Conservation (phyloP, 2,113 vertebrate genomes). For the Malurus alboscapulatus region DNA sequence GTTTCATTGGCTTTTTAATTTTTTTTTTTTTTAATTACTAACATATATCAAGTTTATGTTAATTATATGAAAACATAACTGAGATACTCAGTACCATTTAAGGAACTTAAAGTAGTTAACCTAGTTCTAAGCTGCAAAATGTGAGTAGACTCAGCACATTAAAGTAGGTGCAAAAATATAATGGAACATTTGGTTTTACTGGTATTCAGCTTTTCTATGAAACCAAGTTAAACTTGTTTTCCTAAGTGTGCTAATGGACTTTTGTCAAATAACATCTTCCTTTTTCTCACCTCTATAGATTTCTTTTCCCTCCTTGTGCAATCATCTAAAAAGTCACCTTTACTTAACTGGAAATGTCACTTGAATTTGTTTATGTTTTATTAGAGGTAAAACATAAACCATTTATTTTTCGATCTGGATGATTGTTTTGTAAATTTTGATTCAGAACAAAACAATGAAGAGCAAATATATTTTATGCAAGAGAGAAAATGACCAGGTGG, state of each 20-base stretch:
- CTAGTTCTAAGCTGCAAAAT: slow-evolving; percentile 63
- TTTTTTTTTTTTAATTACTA: slow-evolving; percentile 55
- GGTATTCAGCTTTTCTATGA: slow-evolving; percentile 4
- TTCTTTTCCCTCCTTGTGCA: not conserved
- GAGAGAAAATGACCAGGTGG: not conserved
- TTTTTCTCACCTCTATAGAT: not conserved
- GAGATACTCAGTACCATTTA: slow-evolving; percentile 72
- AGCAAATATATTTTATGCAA: not conserved
- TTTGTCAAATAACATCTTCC: not conserved
- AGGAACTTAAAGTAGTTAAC: slow-evolving; percentile 69
- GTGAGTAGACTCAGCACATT: slow-evolving; percentile 59
- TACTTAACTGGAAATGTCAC: not conserved
- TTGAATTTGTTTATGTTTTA: not conserved
- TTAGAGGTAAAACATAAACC: not conserved
- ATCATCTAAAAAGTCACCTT: not conserved
- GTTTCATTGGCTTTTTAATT: not conserved
- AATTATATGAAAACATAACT: slow-evolving; percentile 70
- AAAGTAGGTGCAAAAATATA: slow-evolving; percentile 44
- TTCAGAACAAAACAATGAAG: not conserved
- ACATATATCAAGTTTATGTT: slow-evolving; percentile 73
- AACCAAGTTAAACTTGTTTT: not conserved
- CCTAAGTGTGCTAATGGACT: not conserved
- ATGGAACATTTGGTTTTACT: slow-evolving; percentile 22
- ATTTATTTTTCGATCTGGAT: not conserved
- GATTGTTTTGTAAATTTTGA: not conserved